Evolutionary conservation across 2,797 vertebrate genomes (phyloP).

Genomic region (Megaceryle alcyon): DNA sequence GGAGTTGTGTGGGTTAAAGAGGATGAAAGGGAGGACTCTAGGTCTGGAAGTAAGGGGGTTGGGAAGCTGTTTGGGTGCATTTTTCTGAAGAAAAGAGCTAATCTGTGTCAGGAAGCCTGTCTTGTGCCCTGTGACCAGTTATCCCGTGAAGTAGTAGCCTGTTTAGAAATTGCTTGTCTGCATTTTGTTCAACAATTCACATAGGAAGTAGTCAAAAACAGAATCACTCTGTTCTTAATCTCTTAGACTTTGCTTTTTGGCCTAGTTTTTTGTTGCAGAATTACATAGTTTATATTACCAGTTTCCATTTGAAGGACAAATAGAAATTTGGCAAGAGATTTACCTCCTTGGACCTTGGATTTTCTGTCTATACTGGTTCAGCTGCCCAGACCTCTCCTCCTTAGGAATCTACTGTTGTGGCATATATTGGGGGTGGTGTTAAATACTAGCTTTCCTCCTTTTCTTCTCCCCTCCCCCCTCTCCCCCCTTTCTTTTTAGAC

Average conservation of each 20-base stretch:
- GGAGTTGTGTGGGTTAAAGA: rapidly evolving
- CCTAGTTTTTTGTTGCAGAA: background rate
- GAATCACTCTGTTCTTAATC: background rate
- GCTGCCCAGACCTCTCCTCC: background rate
- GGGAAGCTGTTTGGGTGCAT: rapidly evolving
- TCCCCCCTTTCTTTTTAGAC: background rate
- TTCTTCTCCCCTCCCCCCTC: background rate
- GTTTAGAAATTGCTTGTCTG: background rate
- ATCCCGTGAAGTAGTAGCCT: background rate
- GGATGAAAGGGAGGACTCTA: background rate
- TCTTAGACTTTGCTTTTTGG: background rate
- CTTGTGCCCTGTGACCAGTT: background rate
- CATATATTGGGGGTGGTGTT: background rate
- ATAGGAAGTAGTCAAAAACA: background rate
- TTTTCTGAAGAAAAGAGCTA: background rate
- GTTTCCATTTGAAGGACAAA: background rate
- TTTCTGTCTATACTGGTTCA: background rate
- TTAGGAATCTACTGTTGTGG: background rate
- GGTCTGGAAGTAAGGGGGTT: background rate
- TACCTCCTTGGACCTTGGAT: background rate
- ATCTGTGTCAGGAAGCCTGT: background rate
- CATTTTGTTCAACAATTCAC: background rate
- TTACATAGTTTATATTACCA: background rate
- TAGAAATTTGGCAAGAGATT: background rate
- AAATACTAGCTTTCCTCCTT: background rate